Percentiles rank a stretch among this genome's conserved stretches.
These are phyloP conservation scores for Drosophila parthenogenetica DNA, from an alignment of 2,888 invertebrate species.

Conservation along the genomic window DNA sequence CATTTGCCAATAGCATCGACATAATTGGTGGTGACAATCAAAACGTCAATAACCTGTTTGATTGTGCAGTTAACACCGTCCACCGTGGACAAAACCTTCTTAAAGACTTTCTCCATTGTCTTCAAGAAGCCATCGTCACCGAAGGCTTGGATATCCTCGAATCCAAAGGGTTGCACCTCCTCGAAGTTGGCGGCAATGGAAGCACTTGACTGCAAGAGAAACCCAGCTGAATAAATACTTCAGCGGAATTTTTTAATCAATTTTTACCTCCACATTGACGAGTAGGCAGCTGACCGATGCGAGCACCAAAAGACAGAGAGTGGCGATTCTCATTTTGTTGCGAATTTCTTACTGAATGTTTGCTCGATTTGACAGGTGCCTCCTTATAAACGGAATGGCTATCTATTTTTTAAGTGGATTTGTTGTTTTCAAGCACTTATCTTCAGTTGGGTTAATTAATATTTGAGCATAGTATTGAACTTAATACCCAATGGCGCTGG, in stretches of 20 bases:
- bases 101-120: conserved; percentile 13
- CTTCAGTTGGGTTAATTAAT: background rate
- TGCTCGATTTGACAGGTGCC: background rate
- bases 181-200: conserved; percentile 4
- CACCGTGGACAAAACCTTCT: conserved; percentile 29
- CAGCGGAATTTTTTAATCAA: background rate
- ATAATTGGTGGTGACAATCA: conserved; percentile 32
- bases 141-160: conserved; percentile 21
- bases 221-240: too few species aligned
- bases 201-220: conserved; percentile 33
- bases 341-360: conserved; percentile 15
- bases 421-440: background rate
- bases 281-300: conserved; percentile 53
- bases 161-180: conserved; percentile 7
- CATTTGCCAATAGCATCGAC: conserved; percentile 26
- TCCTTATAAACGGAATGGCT: conserved; percentile 34
- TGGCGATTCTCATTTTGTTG: conserved; percentile 54
- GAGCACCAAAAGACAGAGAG: conserved; percentile 50
- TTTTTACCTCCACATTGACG: conserved; percentile 37
- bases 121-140: conserved; percentile 20
- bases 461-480: background rate
- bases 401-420: conserved; percentile 30
- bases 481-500: background rate
- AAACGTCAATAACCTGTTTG: conserved; percentile 18
- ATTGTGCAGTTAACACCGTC: conserved; percentile 41